Conservation (phyloP, 2,888 invertebrate species). For the Pristionchus mayeri region DNA sequence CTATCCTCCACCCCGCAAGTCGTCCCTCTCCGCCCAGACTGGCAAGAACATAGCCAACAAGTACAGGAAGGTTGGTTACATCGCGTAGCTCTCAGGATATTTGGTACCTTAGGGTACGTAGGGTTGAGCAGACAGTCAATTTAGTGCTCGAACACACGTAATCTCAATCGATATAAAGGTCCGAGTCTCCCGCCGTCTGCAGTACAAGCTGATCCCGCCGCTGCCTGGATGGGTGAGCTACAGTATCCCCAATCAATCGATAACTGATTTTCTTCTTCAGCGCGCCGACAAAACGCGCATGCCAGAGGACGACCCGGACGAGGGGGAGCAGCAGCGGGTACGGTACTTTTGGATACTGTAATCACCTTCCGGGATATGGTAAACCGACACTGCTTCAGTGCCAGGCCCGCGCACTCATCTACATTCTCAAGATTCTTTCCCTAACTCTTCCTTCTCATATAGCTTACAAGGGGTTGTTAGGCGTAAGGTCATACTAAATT, state of each 20-base stretch:
- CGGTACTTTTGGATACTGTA: too few relatives aligned
- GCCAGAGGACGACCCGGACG: not conserved
- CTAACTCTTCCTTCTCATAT: too few relatives aligned
- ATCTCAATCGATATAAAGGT: not conserved
- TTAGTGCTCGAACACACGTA: not conserved
- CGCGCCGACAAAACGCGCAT: not conserved
- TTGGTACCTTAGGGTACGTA: too few relatives aligned
- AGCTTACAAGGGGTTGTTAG: too few relatives aligned
- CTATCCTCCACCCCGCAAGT: not conserved
- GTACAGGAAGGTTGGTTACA: constrained; percentile 2
- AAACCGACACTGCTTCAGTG: too few relatives aligned
- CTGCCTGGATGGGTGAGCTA: constrained; percentile 21
- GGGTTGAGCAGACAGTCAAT: too few relatives aligned
- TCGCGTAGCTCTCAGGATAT: too few relatives aligned
- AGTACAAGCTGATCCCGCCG: not conserved
- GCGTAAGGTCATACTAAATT: too few relatives aligned
- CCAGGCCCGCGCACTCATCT: too few relatives aligned
- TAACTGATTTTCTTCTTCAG: not conserved
- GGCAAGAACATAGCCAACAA: not conserved
- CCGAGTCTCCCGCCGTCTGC: not conserved
- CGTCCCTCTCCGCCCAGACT: not conserved
- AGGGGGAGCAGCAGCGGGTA: not conserved
- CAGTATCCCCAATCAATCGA: too few relatives aligned
- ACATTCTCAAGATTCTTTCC: too few relatives aligned
- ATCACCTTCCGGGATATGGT: too few relatives aligned